Conservation (phyloP, 2,888 invertebrate species). For the Dicycla oo region DNA sequence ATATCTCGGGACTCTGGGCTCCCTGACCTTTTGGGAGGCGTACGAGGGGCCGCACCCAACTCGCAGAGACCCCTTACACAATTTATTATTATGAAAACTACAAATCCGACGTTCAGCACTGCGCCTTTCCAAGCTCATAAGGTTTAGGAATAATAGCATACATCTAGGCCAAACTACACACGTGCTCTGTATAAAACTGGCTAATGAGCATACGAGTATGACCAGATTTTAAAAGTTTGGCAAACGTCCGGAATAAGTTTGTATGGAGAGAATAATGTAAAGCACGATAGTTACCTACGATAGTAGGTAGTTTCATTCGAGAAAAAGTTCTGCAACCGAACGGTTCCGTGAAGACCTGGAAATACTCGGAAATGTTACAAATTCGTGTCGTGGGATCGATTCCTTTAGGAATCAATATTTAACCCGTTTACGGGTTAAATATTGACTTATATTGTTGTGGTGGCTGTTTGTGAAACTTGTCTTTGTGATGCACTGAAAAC, state of each 20-base stretch:
- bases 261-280: conserved; percentile 5
- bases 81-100: neutral
- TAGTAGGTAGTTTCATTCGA: neutral
- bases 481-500: neutral
- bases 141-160: conserved; percentile 22
- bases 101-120: neutral
- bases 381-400: neutral
- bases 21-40: no score
- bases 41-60: no score
- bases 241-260: conserved; percentile 31
- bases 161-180: conserved; percentile 44
- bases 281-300: neutral
- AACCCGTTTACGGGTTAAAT: neutral
- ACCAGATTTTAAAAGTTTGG: conserved; percentile 38
- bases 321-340: neutral
- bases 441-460: neutral
- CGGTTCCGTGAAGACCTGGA: neutral
- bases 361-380: no score
- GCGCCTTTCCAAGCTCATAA: neutral
- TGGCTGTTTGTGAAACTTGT: neutral
- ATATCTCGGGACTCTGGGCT: no score
- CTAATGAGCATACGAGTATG: conserved; percentile 45
- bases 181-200: conserved; percentile 32
- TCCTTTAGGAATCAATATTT: no score
- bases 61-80: no score